Evolutionary conservation across 2,797 vertebrate species (phyloP).

Genomic region (Eulemur coronatus): DNA sequence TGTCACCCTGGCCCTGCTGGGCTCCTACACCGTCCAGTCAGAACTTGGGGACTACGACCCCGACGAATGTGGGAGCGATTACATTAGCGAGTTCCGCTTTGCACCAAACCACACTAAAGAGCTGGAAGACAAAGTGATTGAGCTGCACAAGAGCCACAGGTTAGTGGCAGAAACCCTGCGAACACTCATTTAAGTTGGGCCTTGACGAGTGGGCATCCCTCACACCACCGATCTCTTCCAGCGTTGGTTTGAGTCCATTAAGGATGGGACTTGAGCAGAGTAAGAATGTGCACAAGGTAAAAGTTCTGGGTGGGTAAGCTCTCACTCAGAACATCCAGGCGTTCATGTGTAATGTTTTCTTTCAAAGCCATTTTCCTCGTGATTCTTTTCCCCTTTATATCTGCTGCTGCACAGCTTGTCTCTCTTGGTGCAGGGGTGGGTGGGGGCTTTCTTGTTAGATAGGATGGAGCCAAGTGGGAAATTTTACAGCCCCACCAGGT

Average conservation of each 20-base stretch:
- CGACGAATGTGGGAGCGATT: constrained; percentile 92
- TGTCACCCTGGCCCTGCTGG: constrained; percentile 94
- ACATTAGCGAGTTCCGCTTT: constrained; percentile 94
- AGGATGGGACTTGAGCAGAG: not conserved
- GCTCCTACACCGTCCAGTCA: constrained; percentile 96
- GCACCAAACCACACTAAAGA: constrained; percentile 98
- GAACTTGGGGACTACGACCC: constrained; percentile 97
- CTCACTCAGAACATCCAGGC: not conserved
- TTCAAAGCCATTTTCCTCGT: not conserved
- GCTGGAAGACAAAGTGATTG: constrained; percentile 96
- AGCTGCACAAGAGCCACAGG: constrained; percentile 98
- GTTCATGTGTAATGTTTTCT: not conserved
- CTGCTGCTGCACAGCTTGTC: not conserved
- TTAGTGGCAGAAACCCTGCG: constrained; percentile 70
- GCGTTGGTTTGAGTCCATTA: not conserved
- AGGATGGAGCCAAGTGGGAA: not conserved
- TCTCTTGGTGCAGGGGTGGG: not conserved
- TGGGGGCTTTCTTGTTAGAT: not conserved
- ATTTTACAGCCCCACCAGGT: not conserved
- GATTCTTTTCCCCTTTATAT: not conserved
- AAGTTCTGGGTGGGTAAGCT: not conserved
- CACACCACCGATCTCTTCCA: no score
- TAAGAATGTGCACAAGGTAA: fast-evolving
- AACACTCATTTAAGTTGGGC: not conserved
- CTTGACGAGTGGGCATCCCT: fast-evolving